phyloP scores from a whole-genome alignment of 2,113 vertebrate genomes.

The Melanocharis versteri region DNA sequence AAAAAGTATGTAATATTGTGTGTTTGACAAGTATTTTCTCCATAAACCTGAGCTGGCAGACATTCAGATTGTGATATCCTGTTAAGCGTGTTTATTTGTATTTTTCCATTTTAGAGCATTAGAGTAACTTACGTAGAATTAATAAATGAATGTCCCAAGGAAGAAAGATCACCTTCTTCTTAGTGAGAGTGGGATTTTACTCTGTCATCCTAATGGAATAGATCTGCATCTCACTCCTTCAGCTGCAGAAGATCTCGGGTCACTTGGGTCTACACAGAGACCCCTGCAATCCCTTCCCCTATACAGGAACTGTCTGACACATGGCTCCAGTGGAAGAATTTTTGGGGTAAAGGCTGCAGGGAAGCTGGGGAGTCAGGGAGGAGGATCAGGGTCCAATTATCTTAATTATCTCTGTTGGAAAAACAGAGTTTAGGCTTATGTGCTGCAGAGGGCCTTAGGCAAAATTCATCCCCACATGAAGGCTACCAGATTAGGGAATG shows the following conservation, averaged over 20 bases:
- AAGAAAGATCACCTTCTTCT: background rate
- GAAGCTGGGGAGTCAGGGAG: background rate
- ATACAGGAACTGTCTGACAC: background rate
- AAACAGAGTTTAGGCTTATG: background rate
- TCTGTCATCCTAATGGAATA: background rate
- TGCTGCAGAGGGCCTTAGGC: background rate
- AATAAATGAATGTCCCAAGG: background rate
- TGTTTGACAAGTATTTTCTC: background rate
- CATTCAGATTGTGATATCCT: background rate
- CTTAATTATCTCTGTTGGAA: background rate
- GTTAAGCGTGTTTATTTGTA: background rate
- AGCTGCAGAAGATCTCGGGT: background rate
- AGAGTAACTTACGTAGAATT: background rate
- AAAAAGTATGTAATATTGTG: background rate
- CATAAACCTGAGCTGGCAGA: background rate
- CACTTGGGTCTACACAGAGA: background rate
- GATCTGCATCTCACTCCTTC: background rate
- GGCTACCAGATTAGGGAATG: conserved; percentile 59
- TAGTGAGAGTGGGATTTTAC: background rate
- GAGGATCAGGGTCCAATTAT: background rate
- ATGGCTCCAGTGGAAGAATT: background rate
- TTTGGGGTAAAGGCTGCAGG: background rate
- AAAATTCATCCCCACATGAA: background rate
- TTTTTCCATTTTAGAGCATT: background rate
- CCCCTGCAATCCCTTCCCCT: background rate